phyloP scores from a whole-genome alignment of 1,140 invertebrate species.

The Aphaenogaster floridana region DNA sequence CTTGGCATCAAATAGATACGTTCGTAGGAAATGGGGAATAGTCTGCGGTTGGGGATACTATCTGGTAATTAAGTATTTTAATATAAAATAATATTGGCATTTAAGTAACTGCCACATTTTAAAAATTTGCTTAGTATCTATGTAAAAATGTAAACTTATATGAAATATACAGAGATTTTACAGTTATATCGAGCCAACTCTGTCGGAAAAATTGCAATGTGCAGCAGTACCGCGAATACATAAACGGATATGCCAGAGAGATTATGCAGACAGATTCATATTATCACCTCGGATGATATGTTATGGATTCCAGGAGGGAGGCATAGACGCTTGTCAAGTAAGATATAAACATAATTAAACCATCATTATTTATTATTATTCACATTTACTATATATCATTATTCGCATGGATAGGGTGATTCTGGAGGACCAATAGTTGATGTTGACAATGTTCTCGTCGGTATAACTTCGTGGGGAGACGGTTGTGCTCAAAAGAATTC shows the following conservation, averaged over 20 bases:
- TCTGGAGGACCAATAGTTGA: conserved; percentile 90
- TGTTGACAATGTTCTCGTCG: conserved; percentile 86
- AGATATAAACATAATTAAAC: not conserved
- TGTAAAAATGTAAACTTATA: not conserved
- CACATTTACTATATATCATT: not conserved
- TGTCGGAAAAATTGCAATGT: conserved; percentile 66
- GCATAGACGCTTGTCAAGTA: conserved; percentile 80
- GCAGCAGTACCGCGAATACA: conserved; percentile 70
- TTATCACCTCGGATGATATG: conserved; percentile 71
- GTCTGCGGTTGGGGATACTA: conserved; percentile 76
- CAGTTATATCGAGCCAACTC: not conserved
- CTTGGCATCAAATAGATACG: conserved; percentile 24
- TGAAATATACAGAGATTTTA: not conserved
- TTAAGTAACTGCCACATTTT: not conserved
- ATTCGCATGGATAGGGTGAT: conserved; percentile 87
- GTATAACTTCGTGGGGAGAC: conserved; percentile 89
- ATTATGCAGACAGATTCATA: conserved; percentile 68
- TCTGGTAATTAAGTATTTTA: conserved; percentile 45
- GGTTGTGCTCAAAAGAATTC: conserved; percentile 87
- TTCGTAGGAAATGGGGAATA: conserved; percentile 55
- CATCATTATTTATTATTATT: conserved; percentile 9
- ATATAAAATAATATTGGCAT: not conserved
- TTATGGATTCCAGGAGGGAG: conserved; percentile 76
- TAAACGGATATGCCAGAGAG: conserved; percentile 43
- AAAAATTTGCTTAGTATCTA: not conserved